Evolutionary conservation across 2,888 invertebrate genomes (phyloP).

Genomic region (Ectemnius lituratus): DNA sequence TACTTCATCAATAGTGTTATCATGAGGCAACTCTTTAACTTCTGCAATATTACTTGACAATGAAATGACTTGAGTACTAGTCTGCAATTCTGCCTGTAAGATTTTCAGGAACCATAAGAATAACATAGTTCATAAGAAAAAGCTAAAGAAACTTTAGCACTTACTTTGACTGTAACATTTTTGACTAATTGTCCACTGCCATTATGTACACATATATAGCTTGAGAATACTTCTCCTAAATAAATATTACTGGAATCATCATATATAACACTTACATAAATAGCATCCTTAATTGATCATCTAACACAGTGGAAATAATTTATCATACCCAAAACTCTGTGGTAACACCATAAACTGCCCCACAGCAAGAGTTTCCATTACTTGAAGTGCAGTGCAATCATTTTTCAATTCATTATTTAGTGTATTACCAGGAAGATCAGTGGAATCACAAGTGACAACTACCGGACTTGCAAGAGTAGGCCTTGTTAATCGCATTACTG

Average conservation of each 20-base stretch:
- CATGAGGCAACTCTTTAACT: conserved; percentile 82
- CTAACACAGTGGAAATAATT: background rate
- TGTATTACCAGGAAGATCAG: conserved; percentile 90
- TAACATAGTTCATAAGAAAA: conserved; percentile 1
- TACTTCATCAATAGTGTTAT: conserved; percentile 94
- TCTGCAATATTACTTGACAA: conserved; percentile 85
- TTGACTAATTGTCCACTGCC: conserved; percentile 91
- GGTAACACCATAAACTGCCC: conserved; percentile 95
- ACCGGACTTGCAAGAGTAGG: conserved; percentile 91
- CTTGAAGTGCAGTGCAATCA: conserved; percentile 90
- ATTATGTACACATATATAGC: conserved; percentile 98
- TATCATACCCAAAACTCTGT: conserved; percentile 92
- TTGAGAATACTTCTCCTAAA: conserved; percentile 98
- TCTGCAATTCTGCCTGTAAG: conserved; percentile 93
- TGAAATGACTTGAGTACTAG: conserved; percentile 91
- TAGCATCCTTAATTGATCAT: background rate
- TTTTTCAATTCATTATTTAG: conserved; percentile 88
- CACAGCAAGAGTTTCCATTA: conserved; percentile 89
- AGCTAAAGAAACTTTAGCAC: conserved; percentile 36
- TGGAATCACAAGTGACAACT: conserved; percentile 90
- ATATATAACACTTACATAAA: background rate
- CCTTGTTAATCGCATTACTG: conserved; percentile 96
- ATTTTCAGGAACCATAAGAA: background rate
- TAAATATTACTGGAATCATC: conserved; percentile 89
- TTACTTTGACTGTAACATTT: conserved; percentile 90